phyloP scores from a whole-genome alignment of 2,888 invertebrate genomes.

The Empis livida region DNA sequence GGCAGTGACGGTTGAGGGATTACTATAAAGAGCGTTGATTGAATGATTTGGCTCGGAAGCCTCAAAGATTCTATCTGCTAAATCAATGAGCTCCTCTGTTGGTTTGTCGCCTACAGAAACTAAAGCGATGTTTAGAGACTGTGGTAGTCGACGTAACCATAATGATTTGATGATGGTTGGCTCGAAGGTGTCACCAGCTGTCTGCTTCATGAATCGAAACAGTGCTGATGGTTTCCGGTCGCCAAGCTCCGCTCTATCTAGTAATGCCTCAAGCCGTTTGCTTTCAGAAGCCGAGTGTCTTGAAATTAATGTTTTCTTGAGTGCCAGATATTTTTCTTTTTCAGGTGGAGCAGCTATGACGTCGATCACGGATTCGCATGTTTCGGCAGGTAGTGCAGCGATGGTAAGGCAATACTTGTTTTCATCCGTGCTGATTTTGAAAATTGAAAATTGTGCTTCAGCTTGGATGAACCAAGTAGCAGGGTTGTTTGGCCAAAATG shows the following conservation, averaged over 20 bases:
- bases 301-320: neutral
- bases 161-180: neutral
- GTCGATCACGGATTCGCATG: neutral
- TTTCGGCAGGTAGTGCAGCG: slow-evolving; percentile 2
- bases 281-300: slow-evolving; percentile 3
- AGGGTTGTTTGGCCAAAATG: slow-evolving; percentile 2
- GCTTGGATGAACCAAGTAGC: slow-evolving; percentile 4
- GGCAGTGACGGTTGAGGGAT: too few relatives aligned
- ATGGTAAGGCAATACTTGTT: slow-evolving; percentile 4
- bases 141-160: slow-evolving; percentile 3
- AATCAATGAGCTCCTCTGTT: slow-evolving; percentile 1
- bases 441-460: slow-evolving; percentile 4
- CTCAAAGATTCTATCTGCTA: slow-evolving; percentile 5
- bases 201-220: slow-evolving; percentile 4
- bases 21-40: too few relatives aligned
- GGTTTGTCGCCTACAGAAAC: slow-evolving; percentile 2
- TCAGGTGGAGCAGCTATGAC: slow-evolving; percentile 1
- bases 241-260: slow-evolving; percentile 4
- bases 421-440: slow-evolving; percentile 1
- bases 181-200: slow-evolving; percentile 1
- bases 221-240: slow-evolving; percentile 4
- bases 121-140: slow-evolving; percentile 4
- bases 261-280: neutral
- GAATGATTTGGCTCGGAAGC: neutral
- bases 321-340: slow-evolving; percentile 1